Evolutionary conservation across 2,888 invertebrate genomes (phyloP).

Genomic region (Nipponacmea schrenckii): DNA sequence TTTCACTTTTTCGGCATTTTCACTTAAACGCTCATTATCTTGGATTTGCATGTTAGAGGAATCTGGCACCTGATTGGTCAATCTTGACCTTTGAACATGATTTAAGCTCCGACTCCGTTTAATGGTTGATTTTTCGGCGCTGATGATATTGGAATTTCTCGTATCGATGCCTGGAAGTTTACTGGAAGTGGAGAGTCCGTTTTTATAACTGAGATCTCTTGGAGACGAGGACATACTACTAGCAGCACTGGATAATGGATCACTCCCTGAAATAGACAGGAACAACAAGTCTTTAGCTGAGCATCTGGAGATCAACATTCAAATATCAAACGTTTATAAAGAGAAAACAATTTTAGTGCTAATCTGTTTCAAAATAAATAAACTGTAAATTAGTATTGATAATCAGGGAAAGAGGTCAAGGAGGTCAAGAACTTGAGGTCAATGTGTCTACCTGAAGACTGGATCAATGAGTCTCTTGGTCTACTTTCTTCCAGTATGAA

Average conservation of each 20-base stretch:
- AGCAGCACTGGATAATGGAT: conserved; percentile 39
- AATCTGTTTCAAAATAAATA: too few species aligned
- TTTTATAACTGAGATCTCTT: conserved; percentile 27
- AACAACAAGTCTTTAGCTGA: conserved; percentile 20
- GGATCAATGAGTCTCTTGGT: conserved; percentile 47
- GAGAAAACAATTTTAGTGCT: too few species aligned
- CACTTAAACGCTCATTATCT: too few species aligned
- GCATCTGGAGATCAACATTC: too few species aligned
- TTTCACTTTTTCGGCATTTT: too few species aligned
- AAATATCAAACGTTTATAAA: too few species aligned
- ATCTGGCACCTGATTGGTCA: neutral
- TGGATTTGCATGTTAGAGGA: too few species aligned
- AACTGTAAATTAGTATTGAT: too few species aligned
- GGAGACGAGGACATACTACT: conserved; percentile 38
- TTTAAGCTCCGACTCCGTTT: neutral
- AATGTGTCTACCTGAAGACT: conserved; percentile 47
- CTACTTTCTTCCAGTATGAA: conserved; percentile 61
- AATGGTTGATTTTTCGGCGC: neutral
- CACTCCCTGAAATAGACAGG: conserved; percentile 44
- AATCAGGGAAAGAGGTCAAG: too few species aligned
- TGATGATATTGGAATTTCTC: neutral
- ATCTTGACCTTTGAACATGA: neutral
- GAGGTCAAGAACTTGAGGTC: conserved; percentile 39
- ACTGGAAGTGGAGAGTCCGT: neutral
- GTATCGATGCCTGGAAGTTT: neutral